These are phyloP conservation scores for Cygnus buccinator DNA, from an alignment of 2,113 vertebrate species.

Conservation along the genomic window DNA sequence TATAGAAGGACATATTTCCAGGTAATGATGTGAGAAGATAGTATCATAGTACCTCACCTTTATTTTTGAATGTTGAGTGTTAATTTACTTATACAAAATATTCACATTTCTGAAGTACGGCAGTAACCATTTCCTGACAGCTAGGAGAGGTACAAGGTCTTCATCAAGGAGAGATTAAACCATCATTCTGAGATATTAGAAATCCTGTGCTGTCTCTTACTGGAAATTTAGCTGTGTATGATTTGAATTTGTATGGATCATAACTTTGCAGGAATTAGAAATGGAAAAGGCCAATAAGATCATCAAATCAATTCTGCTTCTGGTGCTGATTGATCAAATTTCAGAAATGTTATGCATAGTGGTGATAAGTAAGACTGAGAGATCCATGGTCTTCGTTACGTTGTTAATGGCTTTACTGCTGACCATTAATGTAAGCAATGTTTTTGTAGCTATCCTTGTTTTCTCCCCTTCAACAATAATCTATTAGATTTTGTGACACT, in stretches of 20 bases:
- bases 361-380: background rate
- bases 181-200: background rate
- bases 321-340: background rate
- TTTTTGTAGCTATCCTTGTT: conserved; percentile 34
- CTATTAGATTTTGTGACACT: conserved; percentile 6
- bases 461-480: conserved; percentile 25
- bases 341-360: background rate
- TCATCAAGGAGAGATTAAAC: background rate
- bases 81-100: background rate
- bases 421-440: background rate
- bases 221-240: background rate
- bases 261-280: background rate
- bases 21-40: background rate
- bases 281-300: background rate
- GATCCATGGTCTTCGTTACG: background rate
- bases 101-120: background rate
- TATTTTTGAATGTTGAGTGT: background rate
- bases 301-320: background rate
- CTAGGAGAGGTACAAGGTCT: background rate
- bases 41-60: background rate
- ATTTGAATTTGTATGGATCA: background rate
- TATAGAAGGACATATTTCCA: background rate
- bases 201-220: background rate
- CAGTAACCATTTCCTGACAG: background rate
- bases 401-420: background rate